A percentile compares a stretch with the other conserved stretches of the same genome.
These are phyloP conservation scores for Myopa testacea DNA, from an alignment of 2,888 invertebrate genomes.

Conservation along the genomic window DNA sequence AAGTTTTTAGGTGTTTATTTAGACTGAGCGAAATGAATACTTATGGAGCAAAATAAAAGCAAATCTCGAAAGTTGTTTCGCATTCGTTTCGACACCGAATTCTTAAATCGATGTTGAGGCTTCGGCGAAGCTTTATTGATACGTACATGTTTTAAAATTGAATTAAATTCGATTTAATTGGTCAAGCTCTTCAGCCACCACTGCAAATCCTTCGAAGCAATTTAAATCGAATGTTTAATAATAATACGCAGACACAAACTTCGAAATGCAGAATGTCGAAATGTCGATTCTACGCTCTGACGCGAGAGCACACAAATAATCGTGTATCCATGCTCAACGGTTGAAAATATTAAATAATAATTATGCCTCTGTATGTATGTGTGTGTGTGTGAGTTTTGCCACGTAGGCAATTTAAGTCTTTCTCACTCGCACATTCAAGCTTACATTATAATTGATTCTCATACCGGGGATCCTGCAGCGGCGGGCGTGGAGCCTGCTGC, in stretches of 20 bases:
- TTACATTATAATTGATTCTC: constrained; percentile 60
- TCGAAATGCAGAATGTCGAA: not conserved
- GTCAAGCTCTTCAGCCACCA: not conserved
- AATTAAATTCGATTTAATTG: not conserved
- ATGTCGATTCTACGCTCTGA: no score
- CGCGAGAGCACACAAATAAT: no score
- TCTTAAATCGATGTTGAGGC: no score
- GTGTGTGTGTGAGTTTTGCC: not conserved
- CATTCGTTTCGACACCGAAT: no score
- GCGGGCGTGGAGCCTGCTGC: constrained; percentile 57
- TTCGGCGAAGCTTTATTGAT: no score
- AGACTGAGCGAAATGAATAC: no score
- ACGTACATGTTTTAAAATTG: not conserved
- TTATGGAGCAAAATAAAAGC: no score
- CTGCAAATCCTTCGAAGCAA: not conserved
- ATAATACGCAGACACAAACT: not conserved
- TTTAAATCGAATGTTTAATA: not conserved
- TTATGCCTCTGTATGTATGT: not conserved
- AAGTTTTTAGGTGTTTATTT: no score
- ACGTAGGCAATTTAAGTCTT: constrained; percentile 1
- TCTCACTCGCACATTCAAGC: constrained; percentile 2
- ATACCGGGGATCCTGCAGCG: constrained; percentile 60
- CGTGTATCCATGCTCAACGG: not conserved
- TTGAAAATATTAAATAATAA: constrained; percentile 1
- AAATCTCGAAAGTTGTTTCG: no score